Evolutionary conservation across 1,140 invertebrate genomes (phyloP), one percentile per base, ranked within the genome.

Genomic region (Lucilia cuprina): DNA sequence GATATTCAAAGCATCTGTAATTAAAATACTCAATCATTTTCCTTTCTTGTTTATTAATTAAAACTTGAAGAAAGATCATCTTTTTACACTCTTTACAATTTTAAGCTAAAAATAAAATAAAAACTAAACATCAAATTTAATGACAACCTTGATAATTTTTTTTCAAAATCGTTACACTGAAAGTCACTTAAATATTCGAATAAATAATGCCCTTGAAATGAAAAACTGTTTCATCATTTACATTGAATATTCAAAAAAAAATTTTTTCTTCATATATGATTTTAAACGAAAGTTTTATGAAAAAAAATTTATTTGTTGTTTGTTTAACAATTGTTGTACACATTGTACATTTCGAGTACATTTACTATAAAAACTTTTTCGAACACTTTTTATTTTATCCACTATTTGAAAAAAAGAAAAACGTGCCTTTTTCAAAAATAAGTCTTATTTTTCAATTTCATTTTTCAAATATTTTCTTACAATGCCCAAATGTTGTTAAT

Each of bases 201-300:
- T 14, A 55, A 1, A 4, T 12, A 12, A 21, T n/a, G 65, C 65
- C 65, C 65, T 25, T 70, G 65, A 70, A 70, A 21, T 25, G 19
- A 70, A 70, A 30, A 70, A 70, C 65, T 9, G n/a, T 21, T 70
- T 70, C 65, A 70, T 70, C 65, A 70, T 70, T 70, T 70, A 70
- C 65, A 70, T 70, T 70, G 65, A 70, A 70, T 25, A 70, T 70
- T 21, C 10, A 17, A 70, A 70, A 70, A 70, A 60, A n/a, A n/a
- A 13, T 1, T 21, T 70, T 10, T 70, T n/a, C 5, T 70, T 21
- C 21, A 70, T 19, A 21, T 19, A 30, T 30, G 10, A 70, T 70
- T 70, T 70, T 70, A 7, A 70, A 21, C 65, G 65, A 70, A 70
- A 70, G 65, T 70, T 5, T 19, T 70, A 9, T 70, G 19, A 70